A percentile compares a stretch with the other conserved stretches of the same genome.
These are phyloP conservation scores for Frankliniella intonsa DNA, from an alignment of 2,888 invertebrate species.

Conservation along the genomic window DNA sequence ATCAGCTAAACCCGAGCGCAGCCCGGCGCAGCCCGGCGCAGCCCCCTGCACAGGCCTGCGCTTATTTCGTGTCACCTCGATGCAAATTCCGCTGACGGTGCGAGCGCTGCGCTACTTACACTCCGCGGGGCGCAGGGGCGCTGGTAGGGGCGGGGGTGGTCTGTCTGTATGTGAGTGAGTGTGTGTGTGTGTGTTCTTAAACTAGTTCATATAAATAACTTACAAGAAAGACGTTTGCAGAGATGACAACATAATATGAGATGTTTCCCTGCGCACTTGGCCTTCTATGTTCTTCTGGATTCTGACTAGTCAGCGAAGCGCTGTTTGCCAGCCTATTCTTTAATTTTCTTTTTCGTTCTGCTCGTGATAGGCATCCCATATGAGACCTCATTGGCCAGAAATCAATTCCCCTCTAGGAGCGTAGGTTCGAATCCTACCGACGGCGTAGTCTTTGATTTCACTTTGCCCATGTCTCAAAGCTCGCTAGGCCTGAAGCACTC, in stretches of 20 bases:
- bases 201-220: too few relatives aligned
- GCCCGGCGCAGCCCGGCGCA: too few relatives aligned
- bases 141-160: not conserved
- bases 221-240: not conserved
- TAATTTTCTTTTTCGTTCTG: not conserved
- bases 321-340: not conserved
- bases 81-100: not conserved
- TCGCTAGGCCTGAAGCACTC: too few relatives aligned
- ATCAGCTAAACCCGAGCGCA: too few relatives aligned
- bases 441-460: constrained; percentile 53
- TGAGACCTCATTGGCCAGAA: constrained; percentile 35
- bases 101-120: not conserved
- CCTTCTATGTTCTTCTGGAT: not conserved
- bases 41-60: too few relatives aligned
- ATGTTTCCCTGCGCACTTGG: not conserved
- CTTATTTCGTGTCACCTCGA: not conserved
- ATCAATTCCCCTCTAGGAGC: constrained; percentile 74
- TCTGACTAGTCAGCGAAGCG: too few relatives aligned
- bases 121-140: not conserved
- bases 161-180: too few relatives aligned
- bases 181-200: too few relatives aligned
- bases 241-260: not conserved
- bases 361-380: not conserved
- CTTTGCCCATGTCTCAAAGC: too few relatives aligned
- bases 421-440: constrained; percentile 87